Percentiles rank a stretch among this genome's conserved stretches.
phyloP scores from a whole-genome alignment of 2,888 invertebrate genomes.

The Himalopsyche tibetana region DNA sequence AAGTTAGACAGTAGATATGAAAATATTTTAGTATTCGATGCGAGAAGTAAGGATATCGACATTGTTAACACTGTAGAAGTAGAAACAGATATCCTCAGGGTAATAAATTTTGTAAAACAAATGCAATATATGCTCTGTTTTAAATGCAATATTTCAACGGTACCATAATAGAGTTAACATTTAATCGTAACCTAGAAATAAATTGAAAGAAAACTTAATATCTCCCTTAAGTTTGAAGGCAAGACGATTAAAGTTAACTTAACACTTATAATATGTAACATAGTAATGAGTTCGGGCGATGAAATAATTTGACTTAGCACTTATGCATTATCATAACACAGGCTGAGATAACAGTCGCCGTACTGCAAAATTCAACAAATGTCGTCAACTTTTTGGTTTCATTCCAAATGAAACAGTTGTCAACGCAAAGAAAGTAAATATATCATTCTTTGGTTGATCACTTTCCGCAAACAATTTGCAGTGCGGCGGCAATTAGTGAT shows the following conservation, averaged over 20 bases:
- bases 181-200: slow-evolving; percentile 24
- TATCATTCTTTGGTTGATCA: not conserved
- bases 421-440: too few species aligned
- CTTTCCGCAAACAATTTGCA: not conserved
- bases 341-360: slow-evolving; percentile 16
- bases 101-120: slow-evolving; percentile 1
- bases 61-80: slow-evolving; percentile 18
- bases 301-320: slow-evolving; percentile 31
- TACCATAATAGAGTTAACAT: slow-evolving; percentile 27
- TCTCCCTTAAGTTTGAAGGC: slow-evolving; percentile 31
- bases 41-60: slow-evolving; percentile 7
- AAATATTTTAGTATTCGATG: slow-evolving; percentile 40
- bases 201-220: slow-evolving; percentile 40
- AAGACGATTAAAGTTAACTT: slow-evolving; percentile 22
- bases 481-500: slow-evolving; percentile 17
- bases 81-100: not conserved
- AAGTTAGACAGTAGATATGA: slow-evolving; percentile 25
- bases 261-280: slow-evolving; percentile 28
- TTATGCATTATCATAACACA: slow-evolving; percentile 42
- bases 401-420: too few species aligned
- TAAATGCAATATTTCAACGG: not conserved
- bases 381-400: too few species aligned
- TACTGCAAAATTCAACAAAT: slow-evolving; percentile 4
- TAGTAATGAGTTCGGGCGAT: slow-evolving; percentile 17
- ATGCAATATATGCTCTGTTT: too few species aligned